A percentile compares a stretch with the other conserved stretches of the same genome.
phyloP scores from a whole-genome alignment of 1,140 invertebrate genomes.

The Drosophila ohnishii region DNA sequence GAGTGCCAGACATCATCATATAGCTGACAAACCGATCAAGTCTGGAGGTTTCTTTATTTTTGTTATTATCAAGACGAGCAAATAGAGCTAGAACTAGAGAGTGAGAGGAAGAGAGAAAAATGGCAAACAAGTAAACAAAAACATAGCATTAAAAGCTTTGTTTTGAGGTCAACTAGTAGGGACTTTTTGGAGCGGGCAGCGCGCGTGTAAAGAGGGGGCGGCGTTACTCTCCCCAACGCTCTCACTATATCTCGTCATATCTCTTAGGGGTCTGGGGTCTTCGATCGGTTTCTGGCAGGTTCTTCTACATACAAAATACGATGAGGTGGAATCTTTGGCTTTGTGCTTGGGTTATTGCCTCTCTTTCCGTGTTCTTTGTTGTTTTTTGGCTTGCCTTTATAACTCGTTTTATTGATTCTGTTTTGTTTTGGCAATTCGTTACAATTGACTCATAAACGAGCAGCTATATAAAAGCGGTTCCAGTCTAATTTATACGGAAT shows the following conservation, averaged over 20 bases:
- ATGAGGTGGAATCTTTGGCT: slow-evolving; percentile 16
- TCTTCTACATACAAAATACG: slow-evolving; percentile 13
- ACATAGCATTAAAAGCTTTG: slow-evolving; percentile 44
- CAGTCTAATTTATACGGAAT: slow-evolving; percentile 35
- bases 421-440: slow-evolving; percentile 72
- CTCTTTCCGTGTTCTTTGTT: slow-evolving; percentile 40
- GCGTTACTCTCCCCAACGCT: neutral
- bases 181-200: neutral
- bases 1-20: slow-evolving; percentile 33
- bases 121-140: slow-evolving; percentile 56
- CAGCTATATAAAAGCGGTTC: slow-evolving; percentile 29
- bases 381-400: slow-evolving; percentile 31
- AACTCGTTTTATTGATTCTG: slow-evolving; percentile 69
- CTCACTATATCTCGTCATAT: slow-evolving; percentile 2
- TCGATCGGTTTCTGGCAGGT: slow-evolving; percentile 45
- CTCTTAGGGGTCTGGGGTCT: slow-evolving; percentile 1
- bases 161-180: slow-evolving; percentile 52
- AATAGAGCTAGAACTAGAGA: slow-evolving; percentile 1
- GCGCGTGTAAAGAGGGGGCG: slow-evolving; percentile 14
- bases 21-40: slow-evolving; percentile 28
- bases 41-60: slow-evolving; percentile 34
- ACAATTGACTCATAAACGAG: slow-evolving; percentile 63
- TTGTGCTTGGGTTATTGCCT: slow-evolving; percentile 30
- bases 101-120: slow-evolving; percentile 6
- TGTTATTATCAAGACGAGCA: slow-evolving; percentile 29